Evolutionary conservation across 1,140 invertebrate genomes (phyloP), one percentile per base, ranked within the genome.

Genomic region (Drosophila varians): DNA sequence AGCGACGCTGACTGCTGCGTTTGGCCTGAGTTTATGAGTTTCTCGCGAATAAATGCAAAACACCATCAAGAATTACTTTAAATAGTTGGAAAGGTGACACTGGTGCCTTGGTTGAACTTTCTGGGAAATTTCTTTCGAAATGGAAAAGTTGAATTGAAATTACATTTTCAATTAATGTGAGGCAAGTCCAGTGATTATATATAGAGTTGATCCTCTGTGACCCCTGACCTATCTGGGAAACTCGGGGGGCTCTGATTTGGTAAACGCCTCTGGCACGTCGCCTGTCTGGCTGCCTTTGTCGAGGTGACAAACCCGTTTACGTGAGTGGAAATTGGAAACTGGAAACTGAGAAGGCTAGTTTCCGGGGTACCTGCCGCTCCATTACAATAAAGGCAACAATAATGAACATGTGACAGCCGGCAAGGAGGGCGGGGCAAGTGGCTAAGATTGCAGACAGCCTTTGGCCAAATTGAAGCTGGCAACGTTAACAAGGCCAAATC

Each of bases 381-480:
- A 71, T 71, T 72, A 73, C 64, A 65, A 42, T 51, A 58, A 61
- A 66, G 52, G 52, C 45, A 60, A 58, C 55, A 51, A 65, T 53
- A 75, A 79, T 74, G 54, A 77, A 60, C 55, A 58, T 38, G 46
- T 48, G 38, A 52, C 34, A 38, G 14, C 3, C 40, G 34, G 43
- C 12, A 25, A 23, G 23, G 31, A 25, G 31, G 23, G 36, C 11
- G 12, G 31, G 12, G 18, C 38, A 45, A 36, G 42, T 42, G 31
- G 14, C 4, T 3, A 23, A 16, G 23, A 45, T n/a, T 6, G 21
- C 18, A 28, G 12, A 49, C 31, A 54, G 55, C 31, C 31, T 28
- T 36, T 25, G 21, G 31, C 48, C 53, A 74, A 79, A 79, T 65
- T 71, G 77, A 61, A 69, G 62, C 57, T 69, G 73, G 31, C 78